Percentiles rank a stretch among this genome's conserved stretches.
Conservation (phyloP, 2,797 vertebrate species). For the Tadarida brasiliensis region DNA sequence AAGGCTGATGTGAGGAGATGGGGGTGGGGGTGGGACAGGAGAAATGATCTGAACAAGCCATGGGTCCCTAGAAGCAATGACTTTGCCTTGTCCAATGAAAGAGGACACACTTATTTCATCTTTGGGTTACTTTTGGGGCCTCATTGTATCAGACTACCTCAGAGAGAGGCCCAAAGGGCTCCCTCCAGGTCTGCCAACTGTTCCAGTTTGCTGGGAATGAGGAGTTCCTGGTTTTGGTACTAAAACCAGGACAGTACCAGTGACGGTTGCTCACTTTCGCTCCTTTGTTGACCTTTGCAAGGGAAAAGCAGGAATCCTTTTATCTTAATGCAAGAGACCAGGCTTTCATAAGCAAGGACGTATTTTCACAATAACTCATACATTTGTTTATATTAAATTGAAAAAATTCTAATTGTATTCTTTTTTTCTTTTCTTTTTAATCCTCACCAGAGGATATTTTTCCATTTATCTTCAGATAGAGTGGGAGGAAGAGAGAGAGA, state of each 20-base stretch:
- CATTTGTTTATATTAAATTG: background rate
- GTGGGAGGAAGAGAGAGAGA: too few relatives aligned
- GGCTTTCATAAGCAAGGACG: background rate
- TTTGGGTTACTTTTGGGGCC: background rate
- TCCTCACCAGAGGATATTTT: too few relatives aligned
- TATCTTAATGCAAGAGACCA: background rate
- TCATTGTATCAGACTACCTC: background rate
- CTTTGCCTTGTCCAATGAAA: background rate
- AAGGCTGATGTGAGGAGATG: background rate
- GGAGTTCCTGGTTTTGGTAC: background rate
- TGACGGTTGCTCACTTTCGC: background rate
- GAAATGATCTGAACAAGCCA: background rate
- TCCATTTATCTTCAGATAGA: too few relatives aligned
- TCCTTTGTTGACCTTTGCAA: background rate
- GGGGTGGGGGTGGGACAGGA: too few relatives aligned
- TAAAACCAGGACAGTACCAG: background rate
- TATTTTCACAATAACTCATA: background rate
- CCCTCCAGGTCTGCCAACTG: background rate
- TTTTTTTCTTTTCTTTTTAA: background rate
- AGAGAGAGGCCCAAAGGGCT: background rate
- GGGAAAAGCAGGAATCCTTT: background rate
- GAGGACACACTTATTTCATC: background rate
- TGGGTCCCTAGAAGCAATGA: background rate
- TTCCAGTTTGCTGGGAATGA: background rate
- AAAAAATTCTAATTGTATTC: background rate